Percentiles rank a stretch among this genome's conserved stretches.
Evolutionary conservation across 2,797 vertebrate genomes (phyloP).

Genomic region (Sebastes minor): DNA sequence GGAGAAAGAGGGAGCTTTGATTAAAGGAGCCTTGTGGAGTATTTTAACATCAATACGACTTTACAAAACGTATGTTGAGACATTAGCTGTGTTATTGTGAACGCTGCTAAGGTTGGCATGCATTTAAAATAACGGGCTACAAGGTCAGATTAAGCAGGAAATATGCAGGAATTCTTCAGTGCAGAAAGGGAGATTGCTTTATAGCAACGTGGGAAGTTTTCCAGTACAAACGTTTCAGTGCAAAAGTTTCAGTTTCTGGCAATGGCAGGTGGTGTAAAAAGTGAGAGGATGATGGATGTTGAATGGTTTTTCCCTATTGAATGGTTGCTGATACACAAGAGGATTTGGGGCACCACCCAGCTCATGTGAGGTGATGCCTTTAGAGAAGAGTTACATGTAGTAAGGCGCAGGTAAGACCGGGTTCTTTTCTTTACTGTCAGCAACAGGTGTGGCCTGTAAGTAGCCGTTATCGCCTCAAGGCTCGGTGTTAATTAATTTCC

Average conservation of each 20-base stretch:
- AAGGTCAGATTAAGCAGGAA: neutral
- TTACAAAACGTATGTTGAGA: constrained; percentile 12
- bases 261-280: neutral
- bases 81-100: constrained; percentile 18
- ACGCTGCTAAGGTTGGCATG: neutral
- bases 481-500: neutral
- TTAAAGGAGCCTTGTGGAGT: constrained; percentile 48
- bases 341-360: neutral
- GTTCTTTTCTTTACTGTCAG: neutral
- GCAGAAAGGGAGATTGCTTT: neutral
- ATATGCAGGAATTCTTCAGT: neutral
- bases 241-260: neutral
- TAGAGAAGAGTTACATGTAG: neutral
- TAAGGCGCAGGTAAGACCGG: rapidly evolving
- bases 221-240: neutral
- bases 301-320: neutral
- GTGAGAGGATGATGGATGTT: neutral
- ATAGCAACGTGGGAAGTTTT: neutral
- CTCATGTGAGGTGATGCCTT: neutral
- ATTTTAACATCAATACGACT: constrained; percentile 50
- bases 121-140: neutral
- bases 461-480: neutral
- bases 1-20: constrained; percentile 47
- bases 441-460: neutral
- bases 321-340: neutral